Evolutionary conservation across 1,140 invertebrate species (phyloP), one percentile per base, ranked within the genome.

Genomic region (Formica selysi): DNA sequence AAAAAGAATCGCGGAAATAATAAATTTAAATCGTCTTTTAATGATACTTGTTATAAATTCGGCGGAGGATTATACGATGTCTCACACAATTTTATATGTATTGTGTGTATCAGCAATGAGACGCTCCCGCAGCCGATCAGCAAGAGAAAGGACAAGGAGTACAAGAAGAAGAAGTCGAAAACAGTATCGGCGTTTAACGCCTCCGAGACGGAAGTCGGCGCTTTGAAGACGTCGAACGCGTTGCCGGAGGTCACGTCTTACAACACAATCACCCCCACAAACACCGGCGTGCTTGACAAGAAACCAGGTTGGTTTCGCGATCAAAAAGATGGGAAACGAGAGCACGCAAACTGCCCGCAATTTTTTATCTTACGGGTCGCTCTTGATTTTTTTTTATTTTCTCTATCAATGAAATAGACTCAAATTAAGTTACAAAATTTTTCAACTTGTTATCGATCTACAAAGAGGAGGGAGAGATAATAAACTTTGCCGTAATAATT

Each of bases 141-240:
- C 70, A 96, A 96, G 86, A 93, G 94, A 36, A 95, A 93, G 85
- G 91, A 95, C 44, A 96, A 96, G 87, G 95, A 95, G 11, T 93
- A 95, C 76, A 96, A 96, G 91, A 95, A 95, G 92, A 96, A 96
- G 89, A 96, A 96, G 85, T 93, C 89, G 19, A 95, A 95, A 74
- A 62, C 87, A 26, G 68, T 81, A 57, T 86, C 90, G 57, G 32
- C 78, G 51, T 38, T 87, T 13, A 91, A 89, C 41, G 62, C 67
- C 44, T 59, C 48, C 10, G 88, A 89, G 64, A 85, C 88, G 86
- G 86, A 91, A 59, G 87, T 85, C 64, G 68, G 38, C 7, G 48
- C 4, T 4, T 64, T 81, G 57, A 93, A 91, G 65, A 91, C 74
- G 61, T 81, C 41, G 29, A 86, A 70, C 32, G 73, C 86, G 44